Percentiles rank a stretch among this genome's conserved stretches.
Conservation (phyloP, 2,888 invertebrate species). For the Caenorhabditis afra region DNA sequence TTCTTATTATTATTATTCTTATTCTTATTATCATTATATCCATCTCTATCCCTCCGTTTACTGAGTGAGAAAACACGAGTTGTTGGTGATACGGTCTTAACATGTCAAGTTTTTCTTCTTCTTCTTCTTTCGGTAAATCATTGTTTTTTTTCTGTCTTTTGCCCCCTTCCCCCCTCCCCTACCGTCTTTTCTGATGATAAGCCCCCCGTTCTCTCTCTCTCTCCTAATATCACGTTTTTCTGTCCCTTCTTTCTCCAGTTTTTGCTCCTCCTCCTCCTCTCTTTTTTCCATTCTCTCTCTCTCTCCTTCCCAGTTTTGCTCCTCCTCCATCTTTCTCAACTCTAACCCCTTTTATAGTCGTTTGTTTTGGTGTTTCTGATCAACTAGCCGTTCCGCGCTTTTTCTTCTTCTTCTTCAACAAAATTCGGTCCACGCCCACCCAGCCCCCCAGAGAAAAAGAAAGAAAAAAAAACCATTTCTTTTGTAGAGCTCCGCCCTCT, state of each 20-base stretch:
- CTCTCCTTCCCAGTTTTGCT: constrained; percentile 1
- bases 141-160: constrained; percentile 20
- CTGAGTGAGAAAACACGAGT: constrained; percentile 29
- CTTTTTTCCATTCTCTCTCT: neutral
- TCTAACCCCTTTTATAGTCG: constrained; percentile 3
- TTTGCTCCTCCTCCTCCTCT: neutral
- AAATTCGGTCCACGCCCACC: no score
- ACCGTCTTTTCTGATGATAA: constrained; percentile 22
- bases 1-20: no score
- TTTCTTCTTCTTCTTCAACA: neutral
- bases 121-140: constrained; percentile 16
- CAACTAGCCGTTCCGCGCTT: neutral
- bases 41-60: neutral
- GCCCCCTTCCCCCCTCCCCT: constrained; percentile 7
- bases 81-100: constrained; percentile 51
- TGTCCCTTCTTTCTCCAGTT: neutral
- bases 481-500: neutral
- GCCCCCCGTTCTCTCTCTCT: neutral
- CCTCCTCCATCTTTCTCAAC: neutral
- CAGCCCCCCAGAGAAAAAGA: no score
- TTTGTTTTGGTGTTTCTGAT: neutral
- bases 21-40: neutral
- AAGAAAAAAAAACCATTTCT: no score
- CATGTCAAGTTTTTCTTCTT: constrained; percentile 49
- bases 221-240: constrained; percentile 35